Conservation (phyloP, 2,113 vertebrate genomes). For the Euleptes europaea region DNA sequence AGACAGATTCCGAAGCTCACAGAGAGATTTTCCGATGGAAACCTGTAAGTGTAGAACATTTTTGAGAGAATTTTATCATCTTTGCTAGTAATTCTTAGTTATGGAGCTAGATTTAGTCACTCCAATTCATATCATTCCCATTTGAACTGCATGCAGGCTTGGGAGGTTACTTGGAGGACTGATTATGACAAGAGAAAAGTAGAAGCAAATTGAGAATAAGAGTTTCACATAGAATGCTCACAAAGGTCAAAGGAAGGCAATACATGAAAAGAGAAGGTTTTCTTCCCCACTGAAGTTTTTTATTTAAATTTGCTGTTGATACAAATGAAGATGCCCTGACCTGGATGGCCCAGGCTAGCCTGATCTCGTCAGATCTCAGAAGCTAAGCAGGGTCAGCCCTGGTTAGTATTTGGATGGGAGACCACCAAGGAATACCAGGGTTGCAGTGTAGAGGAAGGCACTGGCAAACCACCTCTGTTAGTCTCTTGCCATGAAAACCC, state of each 20-base stretch:
- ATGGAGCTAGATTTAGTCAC: conserved; percentile 43
- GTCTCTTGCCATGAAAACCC: too few species aligned
- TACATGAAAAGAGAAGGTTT: not conserved
- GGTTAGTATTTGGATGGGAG: too few species aligned
- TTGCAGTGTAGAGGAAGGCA: too few species aligned
- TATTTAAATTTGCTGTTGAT: conserved; percentile 9
- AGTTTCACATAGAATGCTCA: conserved; percentile 23
- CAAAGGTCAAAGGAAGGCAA: conserved; percentile 30
- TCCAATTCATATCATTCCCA: conserved; percentile 41
- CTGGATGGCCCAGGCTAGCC: too few species aligned
- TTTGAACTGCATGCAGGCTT: not conserved
- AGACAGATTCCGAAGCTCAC: too few species aligned
- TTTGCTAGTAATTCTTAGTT: conserved; percentile 14
- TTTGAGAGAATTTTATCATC: conserved; percentile 37
- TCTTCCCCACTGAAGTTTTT: not conserved
- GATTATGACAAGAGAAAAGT: conserved; percentile 27
- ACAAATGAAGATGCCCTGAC: not conserved
- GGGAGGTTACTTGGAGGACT: conserved; percentile 16
- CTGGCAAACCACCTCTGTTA: too few species aligned
- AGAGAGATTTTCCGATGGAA: conserved; percentile 22
- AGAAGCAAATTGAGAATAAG: conserved; percentile 36
- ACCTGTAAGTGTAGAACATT: conserved; percentile 16
- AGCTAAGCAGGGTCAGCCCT: too few species aligned
- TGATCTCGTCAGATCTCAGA: too few species aligned
- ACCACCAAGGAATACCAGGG: too few species aligned